phyloP scores from a whole-genome alignment of 2,888 invertebrate species.

The Drosophila neotestacea region DNA sequence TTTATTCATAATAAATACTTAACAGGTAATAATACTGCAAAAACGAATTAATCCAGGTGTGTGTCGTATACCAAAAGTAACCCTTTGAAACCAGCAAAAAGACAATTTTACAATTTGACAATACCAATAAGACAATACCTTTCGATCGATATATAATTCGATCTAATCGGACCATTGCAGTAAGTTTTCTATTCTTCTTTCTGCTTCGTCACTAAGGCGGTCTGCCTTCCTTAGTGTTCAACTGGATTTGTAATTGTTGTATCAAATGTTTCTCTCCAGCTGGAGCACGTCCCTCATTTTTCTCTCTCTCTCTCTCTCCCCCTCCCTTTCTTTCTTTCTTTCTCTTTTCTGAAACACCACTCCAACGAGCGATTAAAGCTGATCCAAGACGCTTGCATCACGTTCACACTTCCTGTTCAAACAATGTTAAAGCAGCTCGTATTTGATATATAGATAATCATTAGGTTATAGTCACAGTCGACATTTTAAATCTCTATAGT shows the following conservation, averaged over 20 bases:
- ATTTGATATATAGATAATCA: constrained; percentile 83
- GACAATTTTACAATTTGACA: too few relatives aligned
- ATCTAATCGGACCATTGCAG: too few relatives aligned
- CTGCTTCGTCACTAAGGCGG: too few relatives aligned
- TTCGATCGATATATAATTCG: too few relatives aligned
- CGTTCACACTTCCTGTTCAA: constrained; percentile 82
- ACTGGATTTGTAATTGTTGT: constrained; percentile 45
- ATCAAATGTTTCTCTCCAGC: constrained; percentile 64
- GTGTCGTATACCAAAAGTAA: too few relatives aligned
- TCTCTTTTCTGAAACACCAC: constrained; percentile 36
- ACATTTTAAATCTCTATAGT: constrained; percentile 30
- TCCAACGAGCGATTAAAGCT: constrained; percentile 72
- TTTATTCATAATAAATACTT: too few relatives aligned
- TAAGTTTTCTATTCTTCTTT: too few relatives aligned
- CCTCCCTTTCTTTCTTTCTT: constrained; percentile 13
- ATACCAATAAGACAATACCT: too few relatives aligned
- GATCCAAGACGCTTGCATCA: constrained; percentile 67
- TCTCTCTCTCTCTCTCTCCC: neutral
- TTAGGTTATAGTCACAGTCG: constrained; percentile 78
- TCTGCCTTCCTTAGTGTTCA: constrained; percentile 56
- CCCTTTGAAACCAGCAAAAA: too few relatives aligned
- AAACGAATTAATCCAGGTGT: too few relatives aligned
- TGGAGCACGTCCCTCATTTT: constrained; percentile 30
- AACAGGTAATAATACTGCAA: too few relatives aligned
- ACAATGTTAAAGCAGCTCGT: constrained; percentile 80